Conservation (phyloP, 2,113 vertebrate species). For the Amazona vittata region DNA sequence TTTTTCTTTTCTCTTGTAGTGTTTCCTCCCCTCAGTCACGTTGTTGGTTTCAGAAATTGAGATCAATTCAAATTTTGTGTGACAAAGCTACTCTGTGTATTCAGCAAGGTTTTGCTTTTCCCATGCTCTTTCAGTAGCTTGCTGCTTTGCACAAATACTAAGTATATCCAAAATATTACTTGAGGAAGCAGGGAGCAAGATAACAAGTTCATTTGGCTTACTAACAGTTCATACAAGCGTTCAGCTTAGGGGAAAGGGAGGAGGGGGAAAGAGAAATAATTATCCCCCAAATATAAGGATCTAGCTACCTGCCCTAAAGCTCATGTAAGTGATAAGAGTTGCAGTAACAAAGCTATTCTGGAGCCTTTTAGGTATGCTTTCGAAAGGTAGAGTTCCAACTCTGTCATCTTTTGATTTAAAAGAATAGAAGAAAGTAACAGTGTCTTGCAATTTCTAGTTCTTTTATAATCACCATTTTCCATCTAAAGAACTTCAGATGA, state of each 20-base stretch:
- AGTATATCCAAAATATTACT: neutral
- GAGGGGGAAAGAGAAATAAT: neutral
- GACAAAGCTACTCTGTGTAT: neutral
- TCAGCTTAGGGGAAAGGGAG: neutral
- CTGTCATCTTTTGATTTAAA: neutral
- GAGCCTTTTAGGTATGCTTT: neutral
- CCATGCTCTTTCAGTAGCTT: neutral
- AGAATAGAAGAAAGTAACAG: neutral
- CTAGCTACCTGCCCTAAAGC: neutral
- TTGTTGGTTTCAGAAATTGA: neutral
- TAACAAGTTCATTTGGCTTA: conserved; percentile 8
- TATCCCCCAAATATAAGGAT: neutral
- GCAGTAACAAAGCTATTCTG: neutral
- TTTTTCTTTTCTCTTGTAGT: neutral
- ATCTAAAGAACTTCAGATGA: neutral
- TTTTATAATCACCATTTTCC: neutral
- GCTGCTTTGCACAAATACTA: neutral
- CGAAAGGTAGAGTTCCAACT: neutral
- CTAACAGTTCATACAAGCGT: neutral
- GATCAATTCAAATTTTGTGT: conserved; percentile 11
- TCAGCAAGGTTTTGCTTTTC: conserved; percentile 1
- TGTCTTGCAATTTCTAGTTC: neutral
- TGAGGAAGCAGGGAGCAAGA: neutral
- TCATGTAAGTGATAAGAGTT: neutral
- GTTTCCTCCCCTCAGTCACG: neutral